Base-by-base conservation (phyloP, 2,113 vertebrate genomes). In the Albula goreensis region DNA sequence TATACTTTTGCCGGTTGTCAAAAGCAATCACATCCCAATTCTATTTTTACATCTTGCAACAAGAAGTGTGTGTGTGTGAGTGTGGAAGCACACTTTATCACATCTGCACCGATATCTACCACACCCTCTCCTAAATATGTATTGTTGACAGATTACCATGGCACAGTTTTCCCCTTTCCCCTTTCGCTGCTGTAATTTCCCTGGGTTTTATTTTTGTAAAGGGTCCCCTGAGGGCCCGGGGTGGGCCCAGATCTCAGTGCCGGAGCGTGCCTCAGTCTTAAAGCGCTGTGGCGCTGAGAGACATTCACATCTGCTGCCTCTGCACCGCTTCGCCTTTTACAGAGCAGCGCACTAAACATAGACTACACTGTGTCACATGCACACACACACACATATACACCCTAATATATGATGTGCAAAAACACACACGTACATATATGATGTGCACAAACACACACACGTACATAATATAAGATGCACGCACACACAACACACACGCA, bases 151-250 rank as follows among this genome's bases (percentile, higher is more conserved):
- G 22, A 74, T 74, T 74, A 22, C 25, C 70, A 66, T 85, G 50
- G 78, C 56, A 60, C 12, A 78, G 49, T 66, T 78, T 79, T 85
- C 48, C 83, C 56, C 51, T 57, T 50, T 60, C 66, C 80, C 66
- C 80, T 50, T 66, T 52, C 83, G 77, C 49, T 84, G 25, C 79
- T 85, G 25, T 78, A 52, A 51, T 48, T 56, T 86, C 57, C 52
- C 53, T 85, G 49, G 63, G 78, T 66, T 81, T 77, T 84, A 84
- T 81, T 82, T 81, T 50, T 78, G 78, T 82, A 56, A 86, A 86
- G 81, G 83, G 60, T 11, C 82, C 86, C 86, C 82, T 79, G 81
- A 74, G 70, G 74, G 82, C 57, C 49, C 80, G 51, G 78, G 50
- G 50, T 82, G 41, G 51, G 25, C 53, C 60, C 10, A 19, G 51